A percentile compares a stretch with the other conserved stretches of the same genome.
Conservation (phyloP, 2,113 vertebrate genomes). For the Boulengeromyrus knoepffleri region DNA sequence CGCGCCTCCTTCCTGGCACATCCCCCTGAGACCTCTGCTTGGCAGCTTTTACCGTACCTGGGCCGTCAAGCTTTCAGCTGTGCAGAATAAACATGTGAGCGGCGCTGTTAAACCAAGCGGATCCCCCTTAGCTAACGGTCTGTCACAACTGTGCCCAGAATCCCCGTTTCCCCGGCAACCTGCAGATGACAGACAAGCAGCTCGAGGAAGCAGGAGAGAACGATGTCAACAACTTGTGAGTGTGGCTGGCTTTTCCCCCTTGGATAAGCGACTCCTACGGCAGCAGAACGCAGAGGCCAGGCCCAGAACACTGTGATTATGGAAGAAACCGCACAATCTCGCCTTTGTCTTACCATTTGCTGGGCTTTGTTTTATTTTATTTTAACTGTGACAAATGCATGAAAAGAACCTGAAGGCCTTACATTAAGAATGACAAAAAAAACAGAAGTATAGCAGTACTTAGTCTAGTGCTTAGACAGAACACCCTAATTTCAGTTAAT, state of each 20-base stretch:
- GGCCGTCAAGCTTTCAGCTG: background rate
- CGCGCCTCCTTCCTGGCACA: background rate
- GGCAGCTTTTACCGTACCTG: background rate
- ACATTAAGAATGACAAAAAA: background rate
- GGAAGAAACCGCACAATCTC: background rate
- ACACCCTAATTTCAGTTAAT: background rate
- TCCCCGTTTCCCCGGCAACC: slow-evolving; percentile 90
- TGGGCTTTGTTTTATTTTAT: background rate
- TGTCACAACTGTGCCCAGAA: slow-evolving; percentile 60
- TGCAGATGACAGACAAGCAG: slow-evolving; percentile 96
- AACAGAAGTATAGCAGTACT: background rate
- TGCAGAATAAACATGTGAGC: background rate
- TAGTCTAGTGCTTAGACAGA: background rate
- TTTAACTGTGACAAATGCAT: background rate
- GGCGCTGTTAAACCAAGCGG: background rate
- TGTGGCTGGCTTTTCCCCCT: slow-evolving; percentile 20
- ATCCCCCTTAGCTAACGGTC: background rate
- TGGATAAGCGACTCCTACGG: background rate
- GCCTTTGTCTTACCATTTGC: background rate
- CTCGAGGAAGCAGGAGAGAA: slow-evolving; percentile 93
- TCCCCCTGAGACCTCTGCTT: background rate
- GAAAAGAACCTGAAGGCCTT: background rate
- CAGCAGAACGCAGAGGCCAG: background rate
- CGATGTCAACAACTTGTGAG: slow-evolving; percentile 98
- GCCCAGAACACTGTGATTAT: background rate